Percentiles rank a stretch among this genome's conserved stretches.
Evolutionary conservation across 2,113 vertebrate genomes (phyloP).

Genomic region (Myxocyprinus asiaticus): DNA sequence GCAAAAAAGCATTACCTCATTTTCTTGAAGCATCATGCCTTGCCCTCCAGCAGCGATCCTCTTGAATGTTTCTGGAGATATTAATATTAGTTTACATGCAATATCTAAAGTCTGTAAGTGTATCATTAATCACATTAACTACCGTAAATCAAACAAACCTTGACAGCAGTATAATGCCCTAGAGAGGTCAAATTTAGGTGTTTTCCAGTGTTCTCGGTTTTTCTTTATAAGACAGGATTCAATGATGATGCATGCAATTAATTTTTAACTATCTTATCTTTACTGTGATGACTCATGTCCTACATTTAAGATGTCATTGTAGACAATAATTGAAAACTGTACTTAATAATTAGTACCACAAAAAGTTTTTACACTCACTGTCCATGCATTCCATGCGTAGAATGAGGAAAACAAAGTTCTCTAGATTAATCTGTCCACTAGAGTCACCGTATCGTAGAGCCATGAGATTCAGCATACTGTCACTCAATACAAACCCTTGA

Average conservation of each 20-base stretch:
- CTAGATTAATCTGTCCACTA: conserved; percentile 42
- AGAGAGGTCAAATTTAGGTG: not conserved
- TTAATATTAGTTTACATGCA: not conserved
- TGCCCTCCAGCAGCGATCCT: conserved; percentile 29
- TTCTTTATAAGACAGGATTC: no score
- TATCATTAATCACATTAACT: not conserved
- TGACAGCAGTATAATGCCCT: not conserved
- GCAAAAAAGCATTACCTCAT: conserved; percentile 36
- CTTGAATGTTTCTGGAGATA: conserved; percentile 41
- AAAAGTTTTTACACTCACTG: conserved; percentile 32
- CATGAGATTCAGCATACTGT: conserved; percentile 47
- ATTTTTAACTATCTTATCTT: not conserved
- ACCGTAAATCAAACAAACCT: not conserved
- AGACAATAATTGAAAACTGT: not conserved
- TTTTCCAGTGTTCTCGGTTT: no score
- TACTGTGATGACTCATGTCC: not conserved
- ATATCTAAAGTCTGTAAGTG: no score
- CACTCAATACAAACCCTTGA: conserved; percentile 36
- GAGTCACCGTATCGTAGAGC: conserved; percentile 35
- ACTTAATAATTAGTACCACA: not conserved
- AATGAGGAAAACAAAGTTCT: conserved; percentile 43
- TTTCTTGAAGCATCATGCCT: conserved; percentile 31
- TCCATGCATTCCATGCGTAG: conserved; percentile 47
- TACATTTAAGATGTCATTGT: not conserved
- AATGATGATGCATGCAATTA: not conserved